Evolutionary conservation across 2,113 vertebrate genomes (phyloP).

Genomic region (Oncorhynchus clarkii): DNA sequence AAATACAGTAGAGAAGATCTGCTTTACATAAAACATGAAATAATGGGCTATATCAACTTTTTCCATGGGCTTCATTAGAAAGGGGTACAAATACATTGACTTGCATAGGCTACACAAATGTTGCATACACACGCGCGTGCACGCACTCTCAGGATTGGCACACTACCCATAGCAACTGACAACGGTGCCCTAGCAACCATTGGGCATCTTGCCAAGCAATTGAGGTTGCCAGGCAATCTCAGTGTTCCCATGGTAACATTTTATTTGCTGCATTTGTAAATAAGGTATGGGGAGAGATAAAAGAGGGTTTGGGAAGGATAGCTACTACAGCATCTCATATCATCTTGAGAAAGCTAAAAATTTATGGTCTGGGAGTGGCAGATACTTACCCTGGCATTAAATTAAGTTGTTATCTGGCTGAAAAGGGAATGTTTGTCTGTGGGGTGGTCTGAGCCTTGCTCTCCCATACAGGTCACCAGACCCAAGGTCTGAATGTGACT

Average conservation of each 20-base stretch:
- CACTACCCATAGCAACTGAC: conserved; percentile 69
- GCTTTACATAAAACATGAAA: too few species aligned
- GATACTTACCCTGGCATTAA: conserved; percentile 33
- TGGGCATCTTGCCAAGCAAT: conserved; percentile 75
- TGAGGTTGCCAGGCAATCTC: conserved; percentile 69
- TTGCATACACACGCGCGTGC: conserved; percentile 26
- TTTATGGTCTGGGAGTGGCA: conserved; percentile 30
- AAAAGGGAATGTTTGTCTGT: conserved; percentile 14
- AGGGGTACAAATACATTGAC: background rate
- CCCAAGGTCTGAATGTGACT: conserved; percentile 8
- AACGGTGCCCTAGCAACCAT: conserved; percentile 77
- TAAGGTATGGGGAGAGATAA: conserved; percentile 60
- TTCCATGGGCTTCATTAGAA: too few species aligned
- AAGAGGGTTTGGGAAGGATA: background rate
- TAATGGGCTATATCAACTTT: too few species aligned
- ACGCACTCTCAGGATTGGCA: conserved; percentile 40
- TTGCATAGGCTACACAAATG: background rate
- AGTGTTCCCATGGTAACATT: conserved; percentile 74
- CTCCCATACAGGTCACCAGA: conserved; percentile 4
- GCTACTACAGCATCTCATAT: conserved; percentile 39
- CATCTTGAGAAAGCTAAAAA: conserved; percentile 34
- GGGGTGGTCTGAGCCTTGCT: conserved; percentile 15
- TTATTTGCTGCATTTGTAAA: conserved; percentile 71
- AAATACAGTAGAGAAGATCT: too few species aligned
- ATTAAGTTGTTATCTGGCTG: conserved; percentile 22